These are phyloP conservation scores for Phrynosoma blainvillii DNA, from an alignment of 2,113 vertebrate genomes.

Conservation along the genomic window DNA sequence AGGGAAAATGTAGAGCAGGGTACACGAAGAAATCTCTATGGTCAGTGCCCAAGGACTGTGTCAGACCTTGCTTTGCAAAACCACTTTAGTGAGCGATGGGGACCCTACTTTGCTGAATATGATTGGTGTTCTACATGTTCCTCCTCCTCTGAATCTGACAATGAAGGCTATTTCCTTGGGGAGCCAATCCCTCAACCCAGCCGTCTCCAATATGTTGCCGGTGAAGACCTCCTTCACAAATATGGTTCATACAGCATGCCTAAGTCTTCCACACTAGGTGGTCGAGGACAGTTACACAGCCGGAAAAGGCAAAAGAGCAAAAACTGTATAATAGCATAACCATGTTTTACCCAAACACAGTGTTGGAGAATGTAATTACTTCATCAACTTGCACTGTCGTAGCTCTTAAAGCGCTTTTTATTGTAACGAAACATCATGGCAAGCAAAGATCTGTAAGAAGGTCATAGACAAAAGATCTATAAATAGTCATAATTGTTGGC, in stretches of 20 bases:
- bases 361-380: conserved; percentile 80
- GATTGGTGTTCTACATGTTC: conserved; percentile 99
- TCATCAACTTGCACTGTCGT: conserved; percentile 85
- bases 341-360: conserved; percentile 48
- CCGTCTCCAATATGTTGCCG: conserved; percentile 92
- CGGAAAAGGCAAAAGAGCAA: conserved; percentile 97
- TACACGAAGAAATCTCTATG: conserved; percentile 83
- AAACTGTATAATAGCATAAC: conserved; percentile 97
- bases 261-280: conserved; percentile 83
- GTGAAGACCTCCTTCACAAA: conserved; percentile 94
- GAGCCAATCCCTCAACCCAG: conserved; percentile 94
- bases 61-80: conserved; percentile 97
- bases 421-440: conserved; percentile 57
- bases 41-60: conserved; percentile 93
- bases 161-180: conserved; percentile 97
- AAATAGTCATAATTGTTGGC: conserved; percentile 74
- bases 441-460: conserved; percentile 56
- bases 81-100: conserved; percentile 84
- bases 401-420: conserved; percentile 70
- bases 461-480: conserved; percentile 61
- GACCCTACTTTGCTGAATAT: conserved; percentile 88
- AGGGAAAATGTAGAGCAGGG: conserved; percentile 83
- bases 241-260: conserved; percentile 85
- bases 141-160: conserved; percentile 96
- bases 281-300: conserved; percentile 89